phyloP scores from a whole-genome alignment of 2,888 invertebrate genomes.

The Cacoxenus indagator region DNA sequence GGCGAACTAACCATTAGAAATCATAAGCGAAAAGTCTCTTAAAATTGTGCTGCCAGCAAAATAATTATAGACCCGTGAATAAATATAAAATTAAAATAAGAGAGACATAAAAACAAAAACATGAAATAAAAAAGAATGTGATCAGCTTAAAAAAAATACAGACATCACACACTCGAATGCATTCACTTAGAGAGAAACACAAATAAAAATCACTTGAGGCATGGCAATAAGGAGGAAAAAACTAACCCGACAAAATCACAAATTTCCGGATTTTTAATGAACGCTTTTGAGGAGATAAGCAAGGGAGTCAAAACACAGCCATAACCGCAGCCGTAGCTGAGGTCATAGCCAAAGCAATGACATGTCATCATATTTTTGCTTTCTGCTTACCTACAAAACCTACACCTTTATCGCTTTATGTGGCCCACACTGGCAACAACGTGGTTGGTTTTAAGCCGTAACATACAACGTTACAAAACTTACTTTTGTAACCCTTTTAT shows the following conservation, averaged over 20 bases:
- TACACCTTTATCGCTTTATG: neutral
- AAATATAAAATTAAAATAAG: too few relatives aligned
- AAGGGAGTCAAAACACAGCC: neutral
- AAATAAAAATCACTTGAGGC: neutral
- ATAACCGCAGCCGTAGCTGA: conserved; percentile 1
- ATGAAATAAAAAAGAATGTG: neutral
- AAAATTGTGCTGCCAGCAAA: neutral
- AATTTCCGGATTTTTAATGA: conserved; percentile 60
- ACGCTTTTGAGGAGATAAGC: conserved; percentile 34
- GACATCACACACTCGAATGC: neutral
- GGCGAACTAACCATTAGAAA: neutral
- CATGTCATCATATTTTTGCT: neutral
- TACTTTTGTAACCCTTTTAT: conserved; percentile 49
- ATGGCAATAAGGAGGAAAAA: neutral
- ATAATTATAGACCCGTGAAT: too few relatives aligned
- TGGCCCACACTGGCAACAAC: neutral
- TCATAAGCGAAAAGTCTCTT: neutral
- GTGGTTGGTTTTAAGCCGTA: neutral
- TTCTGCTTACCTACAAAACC: neutral
- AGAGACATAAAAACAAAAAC: neutral
- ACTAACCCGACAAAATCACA: conserved; percentile 51
- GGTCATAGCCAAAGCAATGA: too few relatives aligned
- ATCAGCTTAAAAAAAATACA: neutral
- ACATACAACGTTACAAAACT: neutral
- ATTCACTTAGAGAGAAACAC: neutral